Evolutionary conservation across 2,797 vertebrate genomes (phyloP), one percentile per base, ranked within the genome.

Genomic region (Tiaroga cobitis): DNA sequence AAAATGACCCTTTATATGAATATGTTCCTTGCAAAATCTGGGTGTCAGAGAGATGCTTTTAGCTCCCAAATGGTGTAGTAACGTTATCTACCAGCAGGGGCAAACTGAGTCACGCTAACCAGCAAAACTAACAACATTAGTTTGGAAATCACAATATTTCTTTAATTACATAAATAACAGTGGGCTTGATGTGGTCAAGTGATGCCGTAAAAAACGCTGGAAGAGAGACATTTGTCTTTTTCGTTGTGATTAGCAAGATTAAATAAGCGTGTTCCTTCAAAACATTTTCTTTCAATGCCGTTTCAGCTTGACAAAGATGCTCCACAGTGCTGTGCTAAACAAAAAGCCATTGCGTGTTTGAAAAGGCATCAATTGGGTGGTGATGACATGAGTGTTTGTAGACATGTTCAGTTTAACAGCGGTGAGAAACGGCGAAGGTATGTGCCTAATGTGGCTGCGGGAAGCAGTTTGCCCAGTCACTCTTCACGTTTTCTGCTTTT

Each of bases 401-500:
- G 63, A 78, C 26, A 29, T n/a, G 15, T 29, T 70, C 15, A 34
- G 65, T 34, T 70, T 61, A 88, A 70, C 61, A 69, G 51, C 26
- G 4, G 32, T 49, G 41, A 70, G 29, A 51, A 79, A 85, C 56
- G 18, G 3, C 29, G 15, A 21, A 54, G 81, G 76, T 80, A 74
- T 83, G 70, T 39, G 37, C 32, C 16, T 80, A 75, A 80, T 59
- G 21, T 29, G 76, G 74, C 82, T 77, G 65, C 3, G 83, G 86
- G 74, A 84, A 87, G 78, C 26, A 68, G 61, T 83, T 86, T 87
- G 68, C 21, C 10, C 29, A 67, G 82, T 88, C 88, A 88, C 19
- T 90, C 87, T 26, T 85, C 80, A 80, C 56, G 15, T 75, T 78
- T 41, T 89, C 59, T 81, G 74, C 74, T 70, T 84, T 83, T 72